Base-by-base conservation (phyloP, 2,888 invertebrate genomes). In the Aspidiotus rigidus region DNA sequence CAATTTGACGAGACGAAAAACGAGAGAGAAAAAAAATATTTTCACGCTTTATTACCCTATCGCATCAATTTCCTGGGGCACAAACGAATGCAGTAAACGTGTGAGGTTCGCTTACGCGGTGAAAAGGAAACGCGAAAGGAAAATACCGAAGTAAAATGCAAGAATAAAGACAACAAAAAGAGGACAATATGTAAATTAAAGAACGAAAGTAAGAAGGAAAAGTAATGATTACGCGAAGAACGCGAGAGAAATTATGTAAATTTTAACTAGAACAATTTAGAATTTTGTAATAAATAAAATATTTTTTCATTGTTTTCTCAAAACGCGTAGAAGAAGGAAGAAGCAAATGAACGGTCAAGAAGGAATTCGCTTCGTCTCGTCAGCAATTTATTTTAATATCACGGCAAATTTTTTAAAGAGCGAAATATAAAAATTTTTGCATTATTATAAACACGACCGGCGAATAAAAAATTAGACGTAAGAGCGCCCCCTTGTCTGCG, bases 241-340 rank as follows among this genome's bases (percentile, higher is more conserved):
- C n/a, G 64, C 44, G 41, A 59, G 59, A 49, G 40, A 66, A 41
- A 66, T 66, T 66, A 66, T 59, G 66, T 57, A 66, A 66, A 66
- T 66, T 66, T 66, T 17, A 66, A 66, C 42, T 57, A 17, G 66
- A 66, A 66, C 59, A 66, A 66, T 66, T 66, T 66, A 59, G 57
- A 59, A 66, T 44, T 49, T 42, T 17, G 44, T 59, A 42, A 59
- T 57, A 66, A 59, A 66, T 66, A 66, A 56, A 64, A 64, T 66
- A 59, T 66, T 66, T 66, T 66, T 59, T 42, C 59, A 11, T 56
- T 64, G 57, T 57, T 66, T 59, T 66, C 66, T 17, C 28, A 17
- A n/a, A 40, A 28, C 28, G 28, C 28, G 28, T 1, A 28, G 28
- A 28, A 28, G 28, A 5, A 28, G 28, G 28, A 28, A 28, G 28